These are phyloP conservation scores for Drosophila tristis DNA, from an alignment of 1,140 invertebrate species.

Conservation along the genomic window DNA sequence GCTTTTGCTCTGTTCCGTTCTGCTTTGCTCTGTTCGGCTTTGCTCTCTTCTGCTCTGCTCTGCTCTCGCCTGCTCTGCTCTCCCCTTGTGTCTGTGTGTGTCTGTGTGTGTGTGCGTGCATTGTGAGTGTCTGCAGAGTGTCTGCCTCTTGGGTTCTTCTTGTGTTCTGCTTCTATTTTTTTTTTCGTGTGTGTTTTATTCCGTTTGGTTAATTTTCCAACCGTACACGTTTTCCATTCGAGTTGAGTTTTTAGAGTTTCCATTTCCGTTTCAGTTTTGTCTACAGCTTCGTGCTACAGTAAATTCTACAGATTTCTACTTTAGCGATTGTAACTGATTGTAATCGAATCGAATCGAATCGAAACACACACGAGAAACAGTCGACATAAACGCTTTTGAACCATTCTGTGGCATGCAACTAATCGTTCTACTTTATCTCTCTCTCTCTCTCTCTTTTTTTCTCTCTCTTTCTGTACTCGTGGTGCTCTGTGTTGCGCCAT, in stretches of 20 bases:
- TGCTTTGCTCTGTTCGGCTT: constrained; percentile 13
- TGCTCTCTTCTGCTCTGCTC: neutral
- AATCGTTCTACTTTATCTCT: constrained; percentile 5
- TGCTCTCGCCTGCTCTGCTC: no score
- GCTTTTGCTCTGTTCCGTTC: neutral
- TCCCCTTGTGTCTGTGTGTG: neutral
- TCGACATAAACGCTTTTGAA: no score
- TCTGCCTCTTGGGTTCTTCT: neutral
- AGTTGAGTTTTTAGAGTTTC: constrained; percentile 1
- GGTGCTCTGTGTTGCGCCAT: neutral
- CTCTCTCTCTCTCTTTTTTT: neutral
- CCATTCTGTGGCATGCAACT: neutral
- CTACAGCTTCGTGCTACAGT: constrained; percentile 45
- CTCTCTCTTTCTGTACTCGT: neutral
- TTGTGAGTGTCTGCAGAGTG: no score
- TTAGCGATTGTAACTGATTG: constrained; percentile 38
- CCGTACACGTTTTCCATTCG: neutral
- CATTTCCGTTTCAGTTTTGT: constrained; percentile 20
- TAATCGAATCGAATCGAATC: constrained; percentile 6
- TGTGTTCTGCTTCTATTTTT: neutral
- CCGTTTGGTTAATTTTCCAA: no score
- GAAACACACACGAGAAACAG: neutral
- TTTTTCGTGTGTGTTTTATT: constrained; percentile 6
- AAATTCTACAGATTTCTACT: constrained; percentile 50
- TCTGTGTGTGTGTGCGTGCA: constrained; percentile 11